Evolutionary conservation across 2,888 invertebrate species (phyloP).

Genomic region (Microctonus hyperodae): DNA sequence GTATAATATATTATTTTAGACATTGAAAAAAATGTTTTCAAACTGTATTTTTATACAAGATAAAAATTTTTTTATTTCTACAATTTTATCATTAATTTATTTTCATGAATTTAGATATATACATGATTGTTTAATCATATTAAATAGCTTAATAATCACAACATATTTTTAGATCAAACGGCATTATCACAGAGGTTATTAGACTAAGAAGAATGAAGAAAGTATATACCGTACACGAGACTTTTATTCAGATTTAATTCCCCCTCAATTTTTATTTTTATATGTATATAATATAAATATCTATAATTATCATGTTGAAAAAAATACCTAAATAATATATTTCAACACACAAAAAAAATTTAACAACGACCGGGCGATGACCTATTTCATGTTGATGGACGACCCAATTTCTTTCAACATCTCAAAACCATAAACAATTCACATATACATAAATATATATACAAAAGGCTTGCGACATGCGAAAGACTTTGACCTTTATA

Average conservation of each 20-base stretch:
- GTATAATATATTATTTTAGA: background rate
- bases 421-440: background rate
- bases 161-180: constrained; percentile 27
- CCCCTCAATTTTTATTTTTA: too few species aligned
- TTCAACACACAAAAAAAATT: background rate
- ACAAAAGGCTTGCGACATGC: background rate
- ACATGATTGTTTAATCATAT: constrained; percentile 18
- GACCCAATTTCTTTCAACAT: background rate
- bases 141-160: constrained; percentile 18
- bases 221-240: too few species aligned
- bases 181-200: too few species aligned
- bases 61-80: background rate
- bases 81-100: constrained; percentile 2
- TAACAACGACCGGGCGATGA: background rate
- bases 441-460: too few species aligned
- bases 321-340: too few species aligned
- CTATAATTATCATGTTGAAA: too few species aligned
- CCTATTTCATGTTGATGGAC: background rate
- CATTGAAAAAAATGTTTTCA: background rate
- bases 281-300: too few species aligned
- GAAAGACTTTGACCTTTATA: constrained; percentile 2
- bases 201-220: too few species aligned
- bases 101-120: background rate
- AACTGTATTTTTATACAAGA: background rate
- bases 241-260: too few species aligned